A percentile compares a stretch with the other conserved stretches of the same genome.
These are phyloP conservation scores for Biston stratarius DNA, from an alignment of 2,888 invertebrate species.

Conservation along the genomic window DNA sequence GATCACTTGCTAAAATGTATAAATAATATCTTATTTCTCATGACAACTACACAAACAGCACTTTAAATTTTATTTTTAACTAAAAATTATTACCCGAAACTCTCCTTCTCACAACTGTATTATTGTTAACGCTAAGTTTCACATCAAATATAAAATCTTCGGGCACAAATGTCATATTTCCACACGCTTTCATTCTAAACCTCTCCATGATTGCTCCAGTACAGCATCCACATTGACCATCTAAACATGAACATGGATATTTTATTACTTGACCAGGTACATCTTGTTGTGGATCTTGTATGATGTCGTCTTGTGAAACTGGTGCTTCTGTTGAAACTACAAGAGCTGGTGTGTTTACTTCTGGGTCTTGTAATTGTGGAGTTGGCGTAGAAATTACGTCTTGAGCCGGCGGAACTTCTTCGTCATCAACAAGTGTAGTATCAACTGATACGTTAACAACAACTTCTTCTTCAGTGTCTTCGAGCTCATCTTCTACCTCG, in stretches of 20 bases:
- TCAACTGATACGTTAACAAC: conserved; percentile 50
- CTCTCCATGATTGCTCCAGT: conserved; percentile 88
- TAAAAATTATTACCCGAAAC: conserved; percentile 88
- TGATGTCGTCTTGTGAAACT: conserved; percentile 55
- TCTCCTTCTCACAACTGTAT: conserved; percentile 89
- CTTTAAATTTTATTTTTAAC: not conserved
- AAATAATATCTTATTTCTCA: not conserved
- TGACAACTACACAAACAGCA: not conserved
- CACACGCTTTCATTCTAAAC: conserved; percentile 91
- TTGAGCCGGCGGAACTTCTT: conserved; percentile 42
- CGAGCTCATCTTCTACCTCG: conserved; percentile 51
- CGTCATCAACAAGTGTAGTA: conserved; percentile 44
- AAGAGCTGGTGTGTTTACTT: conserved; percentile 45
- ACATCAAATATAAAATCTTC: conserved; percentile 94
- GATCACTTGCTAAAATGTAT: conserved; percentile 88
- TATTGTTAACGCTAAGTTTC: conserved; percentile 90
- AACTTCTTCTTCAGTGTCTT: conserved; percentile 50
- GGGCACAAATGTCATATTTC: conserved; percentile 92
- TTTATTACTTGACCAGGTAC: conserved; percentile 80
- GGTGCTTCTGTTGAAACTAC: conserved; percentile 56
- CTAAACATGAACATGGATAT: conserved; percentile 88
- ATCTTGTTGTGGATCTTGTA: conserved; percentile 53
- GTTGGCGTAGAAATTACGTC: conserved; percentile 35
- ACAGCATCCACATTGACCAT: conserved; percentile 90
- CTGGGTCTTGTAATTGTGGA: conserved; percentile 45